These are phyloP conservation scores for Phrynosoma platyrhinos DNA, from an alignment of 2,113 vertebrate genomes.

Conservation along the genomic window DNA sequence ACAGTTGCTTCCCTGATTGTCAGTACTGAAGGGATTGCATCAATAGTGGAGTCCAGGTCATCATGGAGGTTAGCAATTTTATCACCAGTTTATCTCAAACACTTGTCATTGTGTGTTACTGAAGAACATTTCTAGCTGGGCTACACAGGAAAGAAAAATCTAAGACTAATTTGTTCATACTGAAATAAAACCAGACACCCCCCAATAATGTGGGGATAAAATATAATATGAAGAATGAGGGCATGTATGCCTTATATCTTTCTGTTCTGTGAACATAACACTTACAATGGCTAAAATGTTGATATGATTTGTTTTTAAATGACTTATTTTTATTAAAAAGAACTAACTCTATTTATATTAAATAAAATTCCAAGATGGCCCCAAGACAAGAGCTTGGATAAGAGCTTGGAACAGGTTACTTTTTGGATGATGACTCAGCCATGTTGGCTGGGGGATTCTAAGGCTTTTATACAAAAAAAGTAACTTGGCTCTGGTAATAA, in stretches of 20 bases:
- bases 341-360: not conserved
- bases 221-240: not conserved
- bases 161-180: not conserved
- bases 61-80: not conserved
- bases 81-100: no score
- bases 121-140: not conserved
- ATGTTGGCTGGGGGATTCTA: no score
- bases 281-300: not conserved
- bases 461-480: no score
- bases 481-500: no score
- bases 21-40: not conserved
- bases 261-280: not conserved
- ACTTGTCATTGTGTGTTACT: not conserved
- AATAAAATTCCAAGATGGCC: not conserved
- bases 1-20: not conserved
- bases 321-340: not conserved
- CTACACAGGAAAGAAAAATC: not conserved
- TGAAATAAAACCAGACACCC: not conserved
- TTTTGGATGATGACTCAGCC: no score
- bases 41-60: not conserved
- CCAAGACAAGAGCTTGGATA: no score
- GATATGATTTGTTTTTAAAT: no score
- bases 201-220: no score
- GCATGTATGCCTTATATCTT: no score
- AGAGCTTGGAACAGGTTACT: not conserved